Conservation (phyloP, 2,113 vertebrate genomes). For the Copsychus sechellarum region DNA sequence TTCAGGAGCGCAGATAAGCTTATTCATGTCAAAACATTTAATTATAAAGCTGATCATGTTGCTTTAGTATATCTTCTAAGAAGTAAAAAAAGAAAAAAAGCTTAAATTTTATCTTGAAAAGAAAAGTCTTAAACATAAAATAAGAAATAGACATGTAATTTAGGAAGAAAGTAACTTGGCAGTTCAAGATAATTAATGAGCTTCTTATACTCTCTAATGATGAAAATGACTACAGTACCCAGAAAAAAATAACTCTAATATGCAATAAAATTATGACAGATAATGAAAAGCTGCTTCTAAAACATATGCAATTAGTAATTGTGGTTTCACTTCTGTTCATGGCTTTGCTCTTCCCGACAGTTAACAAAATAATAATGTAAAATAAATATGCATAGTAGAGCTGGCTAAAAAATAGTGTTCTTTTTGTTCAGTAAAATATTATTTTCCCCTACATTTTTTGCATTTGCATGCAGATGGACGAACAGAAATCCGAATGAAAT, state of each 20-base stretch:
- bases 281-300: slow-evolving; percentile 60
- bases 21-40: slow-evolving; percentile 65
- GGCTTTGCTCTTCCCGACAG: background rate
- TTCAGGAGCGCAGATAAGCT: slow-evolving; percentile 56
- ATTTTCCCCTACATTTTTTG: background rate
- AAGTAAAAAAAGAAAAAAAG: background rate
- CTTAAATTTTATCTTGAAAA: slow-evolving; percentile 61
- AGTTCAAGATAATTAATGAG: slow-evolving; percentile 69
- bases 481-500: background rate
- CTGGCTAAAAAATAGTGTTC: background rate
- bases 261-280: slow-evolving; percentile 60
- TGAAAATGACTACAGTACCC: slow-evolving; percentile 34
- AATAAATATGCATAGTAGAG: background rate
- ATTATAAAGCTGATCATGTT: slow-evolving; percentile 65
- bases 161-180: slow-evolving; percentile 65
- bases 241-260: slow-evolving; percentile 39
- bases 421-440: background rate
- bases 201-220: slow-evolving; percentile 57
- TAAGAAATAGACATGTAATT: slow-evolving; percentile 33
- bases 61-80: slow-evolving; percentile 56
- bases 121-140: slow-evolving; percentile 58
- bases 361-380: slow-evolving; percentile 25
- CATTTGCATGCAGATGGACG: background rate
- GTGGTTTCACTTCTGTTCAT: slow-evolving; percentile 16
- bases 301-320: slow-evolving; percentile 48